phyloP scores from a whole-genome alignment of 2,113 vertebrate species.

The Lota lota region DNA sequence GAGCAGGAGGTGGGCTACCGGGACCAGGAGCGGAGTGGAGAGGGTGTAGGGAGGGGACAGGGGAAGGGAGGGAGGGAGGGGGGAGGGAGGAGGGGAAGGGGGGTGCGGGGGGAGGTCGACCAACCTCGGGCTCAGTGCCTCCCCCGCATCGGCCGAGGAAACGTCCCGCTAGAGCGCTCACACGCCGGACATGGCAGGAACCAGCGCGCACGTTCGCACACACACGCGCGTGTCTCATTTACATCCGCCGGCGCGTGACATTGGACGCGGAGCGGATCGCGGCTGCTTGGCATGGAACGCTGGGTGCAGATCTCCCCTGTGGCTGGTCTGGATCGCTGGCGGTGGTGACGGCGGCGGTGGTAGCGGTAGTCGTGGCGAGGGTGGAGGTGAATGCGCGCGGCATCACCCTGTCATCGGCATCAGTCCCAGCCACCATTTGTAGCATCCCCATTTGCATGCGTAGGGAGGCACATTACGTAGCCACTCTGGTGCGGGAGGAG shows the following conservation, averaged over 20 bases:
- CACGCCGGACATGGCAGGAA: slow-evolving; percentile 77
- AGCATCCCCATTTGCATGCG: slow-evolving; percentile 89
- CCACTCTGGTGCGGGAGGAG: slow-evolving; percentile 74
- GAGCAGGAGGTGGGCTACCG: slow-evolving; percentile 22
- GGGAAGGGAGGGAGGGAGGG: slow-evolving; percentile 12
- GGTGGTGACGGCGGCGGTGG: slow-evolving; percentile 41
- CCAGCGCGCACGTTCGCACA: slow-evolving; percentile 66
- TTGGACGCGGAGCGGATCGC: slow-evolving; percentile 48
- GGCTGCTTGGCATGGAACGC: slow-evolving; percentile 57
- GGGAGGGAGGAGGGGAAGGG: slow-evolving; percentile 26
- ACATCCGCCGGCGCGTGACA: slow-evolving; percentile 59
- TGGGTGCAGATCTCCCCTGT: slow-evolving; percentile 48
- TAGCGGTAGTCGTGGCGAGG: slow-evolving; percentile 43
- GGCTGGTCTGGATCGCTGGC: slow-evolving; percentile 57
- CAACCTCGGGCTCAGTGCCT: slow-evolving; percentile 80
- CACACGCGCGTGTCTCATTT: slow-evolving; percentile 63
- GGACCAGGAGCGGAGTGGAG: slow-evolving; percentile 26
- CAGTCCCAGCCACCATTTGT: slow-evolving; percentile 81
- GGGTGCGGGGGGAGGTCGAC: slow-evolving; percentile 70
- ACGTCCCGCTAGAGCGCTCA: slow-evolving; percentile 76
- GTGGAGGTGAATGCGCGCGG: slow-evolving; percentile 74
- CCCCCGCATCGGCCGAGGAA: slow-evolving; percentile 74
- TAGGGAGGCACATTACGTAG: slow-evolving; percentile 85
- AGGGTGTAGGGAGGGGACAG: slow-evolving; percentile 27
- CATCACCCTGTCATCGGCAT: slow-evolving; percentile 95